phyloP scores from a whole-genome alignment of 2,888 invertebrate genomes.

The Cybosia mesomella region DNA sequence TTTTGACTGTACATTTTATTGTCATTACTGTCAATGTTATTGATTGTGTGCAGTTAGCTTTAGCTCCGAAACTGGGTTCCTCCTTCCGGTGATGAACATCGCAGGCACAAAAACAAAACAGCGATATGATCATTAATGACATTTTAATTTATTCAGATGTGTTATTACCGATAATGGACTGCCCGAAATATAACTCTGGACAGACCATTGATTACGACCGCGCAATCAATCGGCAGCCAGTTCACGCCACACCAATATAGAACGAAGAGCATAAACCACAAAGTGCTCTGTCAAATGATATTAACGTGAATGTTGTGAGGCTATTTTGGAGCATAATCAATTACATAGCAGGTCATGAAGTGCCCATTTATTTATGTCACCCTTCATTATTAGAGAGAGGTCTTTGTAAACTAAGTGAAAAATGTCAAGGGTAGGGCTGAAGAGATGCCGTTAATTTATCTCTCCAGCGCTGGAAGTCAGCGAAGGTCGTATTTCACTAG shows the following conservation, averaged over 20 bases:
- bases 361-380: not conserved
- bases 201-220: not conserved
- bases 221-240: not conserved
- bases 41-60: too few relatives aligned
- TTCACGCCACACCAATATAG: constrained; percentile 2
- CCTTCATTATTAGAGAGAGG: not conserved
- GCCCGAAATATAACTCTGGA: not conserved
- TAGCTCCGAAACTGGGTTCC: too few relatives aligned
- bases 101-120: too few relatives aligned
- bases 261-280: not conserved
- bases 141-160: too few relatives aligned
- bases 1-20: too few relatives aligned
- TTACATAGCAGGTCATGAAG: not conserved
- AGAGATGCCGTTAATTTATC: not conserved
- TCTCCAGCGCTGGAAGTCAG: not conserved
- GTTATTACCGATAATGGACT: not conserved
- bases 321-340: constrained; percentile 3
- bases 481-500: not conserved
- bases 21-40: too few relatives aligned
- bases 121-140: too few relatives aligned
- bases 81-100: too few relatives aligned
- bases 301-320: not conserved
- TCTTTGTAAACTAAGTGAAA: not conserved
- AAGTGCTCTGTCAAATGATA: constrained; percentile 5
- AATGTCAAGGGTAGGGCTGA: not conserved